Percentiles rank a stretch among this genome's conserved stretches.
Evolutionary conservation across 2,797 vertebrate genomes (phyloP).

Genomic region (Spinus olivaceus): DNA sequence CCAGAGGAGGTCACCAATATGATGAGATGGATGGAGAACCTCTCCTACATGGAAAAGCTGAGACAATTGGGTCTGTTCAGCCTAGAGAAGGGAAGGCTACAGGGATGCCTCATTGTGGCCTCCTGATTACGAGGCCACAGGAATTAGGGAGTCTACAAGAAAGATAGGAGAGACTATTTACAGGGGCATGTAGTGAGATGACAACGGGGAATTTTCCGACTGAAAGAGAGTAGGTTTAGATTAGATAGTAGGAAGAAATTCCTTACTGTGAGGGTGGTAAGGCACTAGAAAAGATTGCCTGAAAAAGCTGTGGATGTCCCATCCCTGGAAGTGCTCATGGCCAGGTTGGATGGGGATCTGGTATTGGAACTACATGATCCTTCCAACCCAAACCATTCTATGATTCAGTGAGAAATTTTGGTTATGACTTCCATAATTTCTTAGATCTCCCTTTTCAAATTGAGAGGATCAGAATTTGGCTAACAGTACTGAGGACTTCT

Average conservation of each 20-base stretch:
- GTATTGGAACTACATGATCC: background rate
- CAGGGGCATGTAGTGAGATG: background rate
- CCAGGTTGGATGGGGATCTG: background rate
- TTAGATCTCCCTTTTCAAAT: background rate
- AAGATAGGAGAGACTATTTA: background rate
- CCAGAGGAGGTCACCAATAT: background rate
- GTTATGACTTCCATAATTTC: background rate
- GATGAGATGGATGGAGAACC: background rate
- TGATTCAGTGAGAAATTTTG: background rate
- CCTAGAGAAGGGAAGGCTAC: background rate
- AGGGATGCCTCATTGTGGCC: fast-evolving
- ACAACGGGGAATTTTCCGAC: background rate
- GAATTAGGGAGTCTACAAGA: background rate
- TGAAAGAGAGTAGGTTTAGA: background rate
- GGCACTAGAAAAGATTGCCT: background rate
- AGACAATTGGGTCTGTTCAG: background rate
- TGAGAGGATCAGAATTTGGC: background rate
- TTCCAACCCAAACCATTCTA: background rate
- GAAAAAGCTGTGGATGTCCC: background rate
- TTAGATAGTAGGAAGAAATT: background rate
- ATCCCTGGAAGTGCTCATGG: background rate
- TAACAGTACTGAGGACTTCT: background rate
- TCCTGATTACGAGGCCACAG: background rate
- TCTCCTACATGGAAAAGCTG: background rate
- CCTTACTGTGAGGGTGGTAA: background rate